These are phyloP conservation scores for Oreotrochilus melanogaster DNA, from an alignment of 2,113 vertebrate species.

Conservation along the genomic window DNA sequence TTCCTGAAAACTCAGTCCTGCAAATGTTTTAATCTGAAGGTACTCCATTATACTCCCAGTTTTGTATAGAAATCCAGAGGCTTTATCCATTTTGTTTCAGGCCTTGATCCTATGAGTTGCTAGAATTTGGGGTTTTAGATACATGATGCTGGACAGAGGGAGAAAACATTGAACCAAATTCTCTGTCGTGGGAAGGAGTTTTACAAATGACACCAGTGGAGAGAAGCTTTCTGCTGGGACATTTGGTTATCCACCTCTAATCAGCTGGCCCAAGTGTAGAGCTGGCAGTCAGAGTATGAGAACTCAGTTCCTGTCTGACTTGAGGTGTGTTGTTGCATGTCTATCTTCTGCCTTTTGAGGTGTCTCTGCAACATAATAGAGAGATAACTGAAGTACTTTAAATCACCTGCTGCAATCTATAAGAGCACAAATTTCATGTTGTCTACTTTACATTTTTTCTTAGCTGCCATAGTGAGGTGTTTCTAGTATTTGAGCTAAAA, in stretches of 20 bases:
- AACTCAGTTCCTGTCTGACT: neutral
- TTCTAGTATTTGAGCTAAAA: neutral
- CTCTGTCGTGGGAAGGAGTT: neutral
- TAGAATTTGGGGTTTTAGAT: neutral
- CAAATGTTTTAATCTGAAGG: neutral
- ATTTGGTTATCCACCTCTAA: neutral
- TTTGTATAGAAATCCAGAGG: neutral
- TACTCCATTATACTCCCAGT: neutral
- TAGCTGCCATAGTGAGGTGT: neutral
- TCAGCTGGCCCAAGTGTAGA: neutral
- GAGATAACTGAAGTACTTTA: neutral
- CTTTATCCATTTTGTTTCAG: neutral
- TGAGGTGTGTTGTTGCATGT: neutral
- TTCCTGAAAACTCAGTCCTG: neutral
- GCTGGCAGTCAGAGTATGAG: neutral
- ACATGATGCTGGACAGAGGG: neutral
- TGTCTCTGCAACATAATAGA: neutral
- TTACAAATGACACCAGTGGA: neutral
- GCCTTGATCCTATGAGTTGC: neutral
- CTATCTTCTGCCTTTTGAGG: neutral
- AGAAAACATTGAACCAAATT: neutral
- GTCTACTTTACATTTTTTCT: neutral
- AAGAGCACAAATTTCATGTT: neutral
- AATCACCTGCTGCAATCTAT: neutral
- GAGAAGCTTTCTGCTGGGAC: neutral